Evolutionary conservation across 2,888 invertebrate genomes (phyloP).

Genomic region (Pseudanteris insignis): DNA sequence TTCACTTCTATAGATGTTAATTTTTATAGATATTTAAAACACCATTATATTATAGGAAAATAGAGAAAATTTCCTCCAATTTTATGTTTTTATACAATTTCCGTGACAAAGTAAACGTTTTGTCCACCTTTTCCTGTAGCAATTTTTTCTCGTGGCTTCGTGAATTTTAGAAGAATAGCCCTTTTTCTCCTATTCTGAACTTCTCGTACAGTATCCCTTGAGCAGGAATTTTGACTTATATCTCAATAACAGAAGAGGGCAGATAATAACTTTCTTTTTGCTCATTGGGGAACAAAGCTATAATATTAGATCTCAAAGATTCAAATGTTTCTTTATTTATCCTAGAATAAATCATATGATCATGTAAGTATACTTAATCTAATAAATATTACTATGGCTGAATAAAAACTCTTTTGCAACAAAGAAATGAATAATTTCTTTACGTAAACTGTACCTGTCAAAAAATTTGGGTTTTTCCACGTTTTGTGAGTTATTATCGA

Average conservation of each 20-base stretch:
- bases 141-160: not conserved
- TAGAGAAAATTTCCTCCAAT: too few species aligned
- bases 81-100: too few species aligned
- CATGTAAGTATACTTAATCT: not conserved
- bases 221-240: not conserved
- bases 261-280: conserved; percentile 6
- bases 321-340: conserved; percentile 5
- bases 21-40: too few species aligned
- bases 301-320: not conserved
- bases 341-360: too few species aligned
- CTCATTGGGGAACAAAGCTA: conserved; percentile 4
- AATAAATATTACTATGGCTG: too few species aligned
- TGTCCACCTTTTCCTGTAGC: not conserved
- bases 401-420: not conserved
- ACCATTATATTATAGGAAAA: too few species aligned
- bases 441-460: not conserved
- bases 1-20: too few species aligned
- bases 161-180: conserved; percentile 1
- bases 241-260: not conserved
- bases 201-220: conserved; percentile 12
- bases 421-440: not conserved
- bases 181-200: conserved; percentile 6
- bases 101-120: too few species aligned
- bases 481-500: not conserved
- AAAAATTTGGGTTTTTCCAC: not conserved